These are phyloP conservation scores for Rhimphoctona megacephalus DNA, from an alignment of 2,888 invertebrate species.

Conservation along the genomic window DNA sequence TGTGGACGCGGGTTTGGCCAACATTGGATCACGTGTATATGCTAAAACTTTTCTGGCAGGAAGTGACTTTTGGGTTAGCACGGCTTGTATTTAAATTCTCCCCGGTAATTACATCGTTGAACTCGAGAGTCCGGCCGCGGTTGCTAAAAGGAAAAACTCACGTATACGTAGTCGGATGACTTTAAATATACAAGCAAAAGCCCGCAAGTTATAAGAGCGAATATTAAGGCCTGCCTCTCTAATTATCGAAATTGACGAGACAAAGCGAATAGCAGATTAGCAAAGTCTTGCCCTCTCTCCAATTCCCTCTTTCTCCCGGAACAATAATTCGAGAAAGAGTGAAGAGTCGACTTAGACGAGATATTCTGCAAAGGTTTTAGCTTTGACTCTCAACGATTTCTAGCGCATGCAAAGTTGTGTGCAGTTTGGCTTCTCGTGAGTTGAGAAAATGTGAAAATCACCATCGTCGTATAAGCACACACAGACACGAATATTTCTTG, in stretches of 20 bases:
- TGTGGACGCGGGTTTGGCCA: neutral
- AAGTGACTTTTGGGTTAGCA: slow-evolving; percentile 39
- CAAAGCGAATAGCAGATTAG: slow-evolving; percentile 39
- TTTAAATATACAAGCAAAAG: neutral
- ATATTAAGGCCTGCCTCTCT: slow-evolving; percentile 39
- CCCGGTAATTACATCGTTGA: slow-evolving; percentile 45
- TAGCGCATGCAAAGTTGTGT: neutral
- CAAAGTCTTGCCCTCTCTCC: slow-evolving; percentile 4
- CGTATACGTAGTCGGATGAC: neutral
- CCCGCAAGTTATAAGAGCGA: slow-evolving; percentile 39
- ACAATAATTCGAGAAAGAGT: slow-evolving; percentile 27
- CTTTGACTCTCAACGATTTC: neutral
- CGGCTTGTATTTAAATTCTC: slow-evolving; percentile 45
- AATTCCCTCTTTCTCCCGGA: neutral
- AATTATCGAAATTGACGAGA: slow-evolving; percentile 61
- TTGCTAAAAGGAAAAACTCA: slow-evolving; percentile 25
- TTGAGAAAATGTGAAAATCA: slow-evolving; percentile 27
- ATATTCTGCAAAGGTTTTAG: slow-evolving; percentile 1
- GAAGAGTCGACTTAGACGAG: slow-evolving; percentile 5
- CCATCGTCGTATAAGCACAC: neutral
- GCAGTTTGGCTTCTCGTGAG: slow-evolving; percentile 7
- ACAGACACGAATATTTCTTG: neutral
- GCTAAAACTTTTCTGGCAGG: slow-evolving; percentile 55
- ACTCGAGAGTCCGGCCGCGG: neutral
- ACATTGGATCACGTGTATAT: slow-evolving; percentile 27